These are phyloP conservation scores for Epinotia nisella DNA, from an alignment of 2,888 invertebrate genomes.

Conservation along the genomic window DNA sequence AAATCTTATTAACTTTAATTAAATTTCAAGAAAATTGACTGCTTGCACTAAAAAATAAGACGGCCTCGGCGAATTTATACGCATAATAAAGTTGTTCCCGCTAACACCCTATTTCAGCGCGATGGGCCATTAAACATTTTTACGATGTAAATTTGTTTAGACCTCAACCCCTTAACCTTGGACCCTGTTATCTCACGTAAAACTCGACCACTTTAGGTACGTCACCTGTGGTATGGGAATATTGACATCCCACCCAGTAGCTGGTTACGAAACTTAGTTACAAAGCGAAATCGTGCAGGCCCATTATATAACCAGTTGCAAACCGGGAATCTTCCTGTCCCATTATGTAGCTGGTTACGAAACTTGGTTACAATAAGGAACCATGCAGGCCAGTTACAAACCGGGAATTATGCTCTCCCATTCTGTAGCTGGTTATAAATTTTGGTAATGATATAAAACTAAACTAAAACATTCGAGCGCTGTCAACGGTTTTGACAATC, in stretches of 20 bases:
- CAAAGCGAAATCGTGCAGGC: too few species aligned
- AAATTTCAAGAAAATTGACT: slow-evolving; percentile 53
- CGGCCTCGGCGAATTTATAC: slow-evolving; percentile 54
- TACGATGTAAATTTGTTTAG: slow-evolving; percentile 57
- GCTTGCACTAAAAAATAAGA: slow-evolving; percentile 55
- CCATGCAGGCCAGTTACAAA: too few species aligned
- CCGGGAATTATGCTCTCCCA: too few species aligned
- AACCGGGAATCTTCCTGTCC: too few species aligned
- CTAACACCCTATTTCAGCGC: slow-evolving; percentile 52
- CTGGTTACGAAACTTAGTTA: too few species aligned
- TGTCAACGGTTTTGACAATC: too few species aligned
- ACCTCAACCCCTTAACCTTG: slow-evolving; percentile 51
- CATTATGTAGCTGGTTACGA: too few species aligned
- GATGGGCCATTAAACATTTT: slow-evolving; percentile 58
- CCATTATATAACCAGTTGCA: too few species aligned
- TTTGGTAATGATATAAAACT: too few species aligned
- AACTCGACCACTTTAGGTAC: slow-evolving; percentile 8
- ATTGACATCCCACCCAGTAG: neutral
- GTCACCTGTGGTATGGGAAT: neutral
- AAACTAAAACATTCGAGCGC: too few species aligned
- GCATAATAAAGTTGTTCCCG: slow-evolving; percentile 53
- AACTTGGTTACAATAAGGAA: too few species aligned
- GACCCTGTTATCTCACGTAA: slow-evolving; percentile 43
- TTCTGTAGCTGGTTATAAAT: too few species aligned
- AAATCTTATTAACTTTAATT: slow-evolving; percentile 47